Evolutionary conservation across 2,797 vertebrate species (phyloP), one percentile per base, ranked within the genome.

Genomic region (Propithecus deckenii): DNA sequence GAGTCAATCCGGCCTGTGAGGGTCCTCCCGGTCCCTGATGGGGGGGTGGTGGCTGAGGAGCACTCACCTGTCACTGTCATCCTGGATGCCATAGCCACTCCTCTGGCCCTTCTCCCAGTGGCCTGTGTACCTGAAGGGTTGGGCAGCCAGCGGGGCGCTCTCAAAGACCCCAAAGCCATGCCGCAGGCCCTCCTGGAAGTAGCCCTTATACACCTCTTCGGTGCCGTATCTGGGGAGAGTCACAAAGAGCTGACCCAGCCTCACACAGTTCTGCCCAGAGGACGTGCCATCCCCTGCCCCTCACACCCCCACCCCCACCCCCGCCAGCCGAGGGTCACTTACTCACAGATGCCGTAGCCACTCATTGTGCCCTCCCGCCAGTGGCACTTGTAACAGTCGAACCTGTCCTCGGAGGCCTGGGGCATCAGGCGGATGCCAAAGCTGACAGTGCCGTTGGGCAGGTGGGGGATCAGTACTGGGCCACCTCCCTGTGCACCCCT

Each of bases 281-380:
- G 76, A 12, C 0, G 0, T 0, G 3, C 18, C 2, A 1, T 2
- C 43, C 76, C 52, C 1, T 0, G 0, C 0, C 11, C 28, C 2
- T 41, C 41, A 41, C 41, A 41, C 1, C 2, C 57, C 3, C 4
- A 0, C 9, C 8, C 2, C n/a, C 35, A 3, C 12, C 2, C 28
- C 38, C 1, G 0, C 22, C 46, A 12, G 6, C 20, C 4, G 0
- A 15, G 48, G 50, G 78, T 91, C 97, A 99, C 99, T 99, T 98
- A 99, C 99, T 99, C 99, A 98, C 99, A 99, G 98, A 99, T 99
- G 79, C 99, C 99, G 0, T 99, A 99, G 97, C 98, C 99, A 0
- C 95, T 95, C 98, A 98, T 98, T 81, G 74, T 97, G 89, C 99
- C 99, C 25, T 97, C 97, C 1, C 10, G 7, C 99, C 99, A 99